Conservation (phyloP, 2,888 invertebrate genomes). For the Mesorhabditis spiculigera region DNA sequence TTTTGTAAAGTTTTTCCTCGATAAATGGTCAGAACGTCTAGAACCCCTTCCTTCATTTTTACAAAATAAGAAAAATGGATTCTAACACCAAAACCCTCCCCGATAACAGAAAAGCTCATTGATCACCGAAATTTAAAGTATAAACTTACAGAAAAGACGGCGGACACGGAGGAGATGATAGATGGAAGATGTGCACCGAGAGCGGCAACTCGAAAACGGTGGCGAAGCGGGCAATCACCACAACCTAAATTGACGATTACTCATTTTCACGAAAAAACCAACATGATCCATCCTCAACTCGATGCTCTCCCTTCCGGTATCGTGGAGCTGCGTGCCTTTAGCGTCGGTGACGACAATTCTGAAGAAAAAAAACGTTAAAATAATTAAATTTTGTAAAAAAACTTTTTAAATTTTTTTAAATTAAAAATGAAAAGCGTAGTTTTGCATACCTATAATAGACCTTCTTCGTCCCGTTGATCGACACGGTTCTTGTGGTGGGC, state of each 20-base stretch:
- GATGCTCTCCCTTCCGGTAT: conserved; percentile 16
- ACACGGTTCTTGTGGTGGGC: conserved; percentile 31
- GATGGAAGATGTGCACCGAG: conserved; percentile 29
- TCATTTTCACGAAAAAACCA: background rate
- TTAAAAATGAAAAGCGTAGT: background rate
- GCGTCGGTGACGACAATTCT: conserved; percentile 19
- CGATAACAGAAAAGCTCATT: no score
- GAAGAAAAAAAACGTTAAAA: conserved; percentile 5
- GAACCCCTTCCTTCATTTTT: no score
- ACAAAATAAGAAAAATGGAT: no score
- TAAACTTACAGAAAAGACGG: conserved; percentile 19
- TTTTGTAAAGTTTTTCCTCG: no score
- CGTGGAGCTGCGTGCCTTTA: conserved; percentile 11
- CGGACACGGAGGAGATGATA: conserved; percentile 16
- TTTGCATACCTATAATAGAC: conserved; percentile 34
- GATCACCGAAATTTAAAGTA: background rate
- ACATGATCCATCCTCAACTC: conserved; percentile 12
- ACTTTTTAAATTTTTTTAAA: background rate
- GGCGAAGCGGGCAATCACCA: conserved; percentile 18
- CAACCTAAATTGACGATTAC: conserved; percentile 10
- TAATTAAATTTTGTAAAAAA: background rate
- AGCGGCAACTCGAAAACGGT: conserved; percentile 19
- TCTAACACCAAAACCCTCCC: no score
- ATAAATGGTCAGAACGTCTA: no score
- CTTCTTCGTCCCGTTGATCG: conserved; percentile 17